Base-by-base conservation (phyloP, 35 echinoderm and acorn worm genomes). In the Eucidaris tribuloides region DNA sequence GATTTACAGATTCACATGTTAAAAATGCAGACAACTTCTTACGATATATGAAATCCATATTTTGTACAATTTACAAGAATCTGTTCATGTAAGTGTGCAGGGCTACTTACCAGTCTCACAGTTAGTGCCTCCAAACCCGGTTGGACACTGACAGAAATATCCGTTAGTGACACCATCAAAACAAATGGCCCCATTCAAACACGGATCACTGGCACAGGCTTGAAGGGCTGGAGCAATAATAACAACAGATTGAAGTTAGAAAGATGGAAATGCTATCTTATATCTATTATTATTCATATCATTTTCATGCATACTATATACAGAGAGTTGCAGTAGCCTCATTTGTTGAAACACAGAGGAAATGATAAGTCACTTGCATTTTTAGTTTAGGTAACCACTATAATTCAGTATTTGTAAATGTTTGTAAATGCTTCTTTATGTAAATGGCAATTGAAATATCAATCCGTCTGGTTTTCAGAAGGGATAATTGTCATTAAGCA, bases 131-230 rank as follows among this genome's bases (percentile, higher is more conserved):
- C 42, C 70, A 74, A 49, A 97, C 52, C 79, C 81, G 19, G 38
- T 45, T 0, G 58, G 79, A 82, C 94, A 97, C 42, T 65, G 39
- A 45, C 94, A 97, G 13, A 56, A 42, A 20, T 74, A 74, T 74
- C 72, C 68, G 49, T 91, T 87, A 1, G 83, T 77, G 20, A 35
- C 42, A n/a, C 46, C 61, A 60, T 58, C 48, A 19, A 76, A 79
- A 68, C 94, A 97, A 11, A 41, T 43, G 11, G 89, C 94, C 15
- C 72, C 85, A 82, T 97, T 97, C 29, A 72, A 61, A 54, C 94
- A 97, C 42, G 90, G 90, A 42, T 77, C 35, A 60, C 88, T 90
- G n/a, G 83, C 46, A 77, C 88, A 90, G 13, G 88, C 68, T 74
- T 42, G 68, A 44, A 74, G 68, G 9, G 34, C 68, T 74, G 7